phyloP scores from a whole-genome alignment of 2,888 invertebrate genomes.

The Carterocephalus palaemon region DNA sequence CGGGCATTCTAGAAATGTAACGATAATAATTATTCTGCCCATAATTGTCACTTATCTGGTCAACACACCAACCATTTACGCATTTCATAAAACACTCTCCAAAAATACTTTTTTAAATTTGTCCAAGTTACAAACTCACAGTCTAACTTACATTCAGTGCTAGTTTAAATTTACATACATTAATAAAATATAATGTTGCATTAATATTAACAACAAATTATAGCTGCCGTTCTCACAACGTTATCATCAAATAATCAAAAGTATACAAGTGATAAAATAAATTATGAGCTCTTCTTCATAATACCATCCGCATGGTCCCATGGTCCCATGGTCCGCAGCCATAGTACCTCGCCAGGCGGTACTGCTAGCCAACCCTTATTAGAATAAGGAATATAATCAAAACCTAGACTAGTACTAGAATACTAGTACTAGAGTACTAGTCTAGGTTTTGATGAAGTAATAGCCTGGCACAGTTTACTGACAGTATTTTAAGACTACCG shows the following conservation, averaged over 20 bases:
- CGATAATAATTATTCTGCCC: no score
- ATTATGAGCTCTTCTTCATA: constrained; percentile 41
- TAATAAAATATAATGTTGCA: constrained; percentile 31
- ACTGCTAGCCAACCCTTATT: no score
- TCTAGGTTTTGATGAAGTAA: neutral
- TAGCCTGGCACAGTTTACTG: neutral
- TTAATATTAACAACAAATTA: constrained; percentile 40
- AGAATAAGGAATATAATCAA: neutral
- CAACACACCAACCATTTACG: no score
- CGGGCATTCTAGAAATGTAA: no score
- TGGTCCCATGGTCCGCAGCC: neutral
- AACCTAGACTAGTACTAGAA: neutral
- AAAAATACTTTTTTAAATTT: constrained; percentile 13
- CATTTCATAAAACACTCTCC: constrained; percentile 16
- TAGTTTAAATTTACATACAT: constrained; percentile 14
- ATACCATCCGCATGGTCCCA: constrained; percentile 5
- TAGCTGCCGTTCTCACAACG: constrained; percentile 65
- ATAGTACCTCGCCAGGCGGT: no score
- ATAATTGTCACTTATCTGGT: neutral
- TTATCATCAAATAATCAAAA: constrained; percentile 29
- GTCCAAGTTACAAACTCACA: neutral
- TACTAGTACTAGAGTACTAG: neutral
- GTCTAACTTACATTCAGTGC: constrained; percentile 17
- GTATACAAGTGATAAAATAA: constrained; percentile 31
- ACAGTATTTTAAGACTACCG: no score